Base-by-base conservation (phyloP, 2,113 vertebrate species). In the Rhegmatorhina hoffmannsi region DNA sequence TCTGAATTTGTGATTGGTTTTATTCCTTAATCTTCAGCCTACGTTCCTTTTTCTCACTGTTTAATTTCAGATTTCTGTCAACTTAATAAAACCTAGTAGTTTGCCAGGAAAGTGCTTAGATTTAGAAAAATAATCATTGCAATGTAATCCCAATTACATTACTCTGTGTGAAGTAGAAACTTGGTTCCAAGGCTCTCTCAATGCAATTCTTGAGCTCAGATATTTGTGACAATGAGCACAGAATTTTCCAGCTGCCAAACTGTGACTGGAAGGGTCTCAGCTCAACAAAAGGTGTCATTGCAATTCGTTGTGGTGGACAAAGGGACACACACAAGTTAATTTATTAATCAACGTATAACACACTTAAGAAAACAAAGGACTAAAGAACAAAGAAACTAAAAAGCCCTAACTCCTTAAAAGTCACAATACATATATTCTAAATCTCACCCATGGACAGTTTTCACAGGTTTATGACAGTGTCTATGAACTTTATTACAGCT, bases 21-120 rank as follows among this genome's bases (percentile, higher is more conserved):
- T 88, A 73, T 34, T 58, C 23, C 84, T 76, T 60, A 17, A 33
- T 62, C 72, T 87, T 68, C 13, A 78, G 9, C 9, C 15, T 40
- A 31, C 3, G 5, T 24, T 56, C 31, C 26, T 49, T 55, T 73
- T 63, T 40, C 52, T 79, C 33, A n/a, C 13, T 50, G 33, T 63
- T 88, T 67, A 58, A 89, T 72, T 89, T 93, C 80, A 96, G 58
- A 43, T 38, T 86, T 72, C 79, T 72, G 38, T 84, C 44, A 89
- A n/a, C 21, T 68, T 21, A 59, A 33, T 40, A 55, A 79, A 83
- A 19, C 11, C 23, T 60, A 58, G 31, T 3, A 46, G 4, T 83
- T 78, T 21, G 13, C 59, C n/a, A 28, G 16, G 3, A 25, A 67
- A 83, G 4, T 8, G 10, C 36, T 53, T 76, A 38, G 31, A 14